Base-by-base conservation (phyloP, 2,888 invertebrate species). In the Xestia c-nigrum region DNA sequence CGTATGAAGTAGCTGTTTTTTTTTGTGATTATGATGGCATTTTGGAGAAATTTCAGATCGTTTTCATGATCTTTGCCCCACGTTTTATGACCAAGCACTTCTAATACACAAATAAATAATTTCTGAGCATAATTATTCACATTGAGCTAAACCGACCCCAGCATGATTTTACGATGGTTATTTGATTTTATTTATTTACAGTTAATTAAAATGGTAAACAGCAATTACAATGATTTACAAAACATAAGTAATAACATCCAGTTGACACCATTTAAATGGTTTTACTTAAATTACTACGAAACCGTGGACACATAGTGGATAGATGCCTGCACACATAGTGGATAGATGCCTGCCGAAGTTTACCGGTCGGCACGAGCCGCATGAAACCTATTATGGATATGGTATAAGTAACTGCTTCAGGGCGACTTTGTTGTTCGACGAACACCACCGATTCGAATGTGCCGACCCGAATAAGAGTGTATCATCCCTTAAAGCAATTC, bases 401-500 rank as follows among this genome's bases (percentile, higher is more conserved):
- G 19, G 21, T 7, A 40, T 19, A 38, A 9, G 10, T 61, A 61
- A 38, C 38, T 16, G 61, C 21, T 10, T 63, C 21, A 12, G 5
- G n/a, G 43, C n/a, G 19, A 21, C 21, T 12, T 40, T 63, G 6
- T 63, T 6, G 5, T n/a, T 63, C 16, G 21, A 43, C 7, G n/a
- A 64, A 12, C 14, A n/a, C 6, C 43, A 38, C n/a, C 2, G n/a
- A 14, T 21, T 14, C 5, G 59, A 10, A 43, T n/a, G 7, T 64
- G 7, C 64, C 43, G 43, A 43, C 21, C n/a, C 64, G 40, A 24
- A 43, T 0, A n/a, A 7, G 4, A 43, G 1, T n/a, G n/a, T 16
- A n/a, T 4, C 43, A 64, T 16, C 43, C 64, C 64, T 64, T 55
- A 59, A 68, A 84, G 57, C 46, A 68, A 71, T 82, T 84, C 68